Conservation (phyloP, 2,888 invertebrate genomes). For the Rhagonycha fulva region DNA sequence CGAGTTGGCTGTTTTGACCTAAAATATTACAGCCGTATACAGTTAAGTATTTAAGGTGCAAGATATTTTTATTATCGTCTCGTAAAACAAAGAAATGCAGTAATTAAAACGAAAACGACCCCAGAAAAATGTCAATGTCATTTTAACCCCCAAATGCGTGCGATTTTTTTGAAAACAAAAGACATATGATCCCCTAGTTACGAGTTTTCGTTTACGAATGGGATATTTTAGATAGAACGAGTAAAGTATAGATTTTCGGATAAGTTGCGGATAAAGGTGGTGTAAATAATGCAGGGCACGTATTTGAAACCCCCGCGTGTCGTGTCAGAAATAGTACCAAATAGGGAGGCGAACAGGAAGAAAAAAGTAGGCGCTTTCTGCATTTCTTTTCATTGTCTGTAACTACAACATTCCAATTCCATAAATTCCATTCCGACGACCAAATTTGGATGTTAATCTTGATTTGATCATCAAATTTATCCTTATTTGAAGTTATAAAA, state of each 20-base stretch:
- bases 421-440: not conserved
- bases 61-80: not conserved
- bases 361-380: slow-evolving; percentile 31
- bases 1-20: slow-evolving; percentile 12
- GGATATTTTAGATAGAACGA: slow-evolving; percentile 19
- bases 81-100: not conserved
- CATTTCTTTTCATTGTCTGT: slow-evolving; percentile 11
- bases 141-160: slow-evolving; percentile 6
- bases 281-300: slow-evolving; percentile 53
- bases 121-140: slow-evolving; percentile 13
- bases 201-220: slow-evolving; percentile 14
- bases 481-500: not conserved
- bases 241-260: slow-evolving; percentile 49
- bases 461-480: not conserved
- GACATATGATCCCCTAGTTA: slow-evolving; percentile 23
- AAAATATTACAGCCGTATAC: slow-evolving; percentile 8
- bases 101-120: not conserved
- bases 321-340: slow-evolving; percentile 46
- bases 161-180: slow-evolving; percentile 5
- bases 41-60: slow-evolving; percentile 21
- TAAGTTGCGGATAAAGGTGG: slow-evolving; percentile 48
- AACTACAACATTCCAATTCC: slow-evolving; percentile 6
- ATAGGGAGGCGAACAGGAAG: slow-evolving; percentile 34
- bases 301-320: slow-evolving; percentile 42
- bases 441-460: not conserved